Conservation (phyloP, 2,888 invertebrate species). For the Napeogenes inachia region DNA sequence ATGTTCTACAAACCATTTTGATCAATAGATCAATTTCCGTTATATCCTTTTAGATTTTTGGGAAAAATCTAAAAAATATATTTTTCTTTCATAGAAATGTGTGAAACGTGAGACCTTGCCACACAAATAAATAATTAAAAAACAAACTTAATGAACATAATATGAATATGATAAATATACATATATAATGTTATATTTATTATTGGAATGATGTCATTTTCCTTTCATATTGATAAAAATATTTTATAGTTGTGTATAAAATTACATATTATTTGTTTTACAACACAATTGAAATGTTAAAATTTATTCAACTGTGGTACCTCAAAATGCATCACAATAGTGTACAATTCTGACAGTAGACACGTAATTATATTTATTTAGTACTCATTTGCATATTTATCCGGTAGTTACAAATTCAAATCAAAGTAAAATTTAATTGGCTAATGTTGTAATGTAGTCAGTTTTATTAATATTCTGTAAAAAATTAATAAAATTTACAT, state of each 20-base stretch:
- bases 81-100: not conserved
- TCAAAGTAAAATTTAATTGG: not conserved
- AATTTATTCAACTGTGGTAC: not conserved
- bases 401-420: not conserved
- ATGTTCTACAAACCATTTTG: not conserved
- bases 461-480: constrained; percentile 2
- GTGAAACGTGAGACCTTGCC: not conserved
- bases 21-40: constrained; percentile 8
- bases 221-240: no score
- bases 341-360: not conserved
- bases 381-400: constrained; percentile 4
- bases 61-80: constrained; percentile 3
- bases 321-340: not conserved
- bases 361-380: constrained; percentile 4
- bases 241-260: no score
- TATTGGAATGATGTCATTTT: not conserved
- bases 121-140: not conserved
- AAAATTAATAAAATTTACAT: not conserved
- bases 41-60: constrained; percentile 4
- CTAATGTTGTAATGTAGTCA: not conserved
- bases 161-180: no score
- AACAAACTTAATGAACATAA: not conserved
- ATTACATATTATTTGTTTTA: no score
- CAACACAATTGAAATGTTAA: no score
- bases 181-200: not conserved